Base-by-base conservation (phyloP, 2,888 invertebrate genomes). In the Lasius fuliginosus region DNA sequence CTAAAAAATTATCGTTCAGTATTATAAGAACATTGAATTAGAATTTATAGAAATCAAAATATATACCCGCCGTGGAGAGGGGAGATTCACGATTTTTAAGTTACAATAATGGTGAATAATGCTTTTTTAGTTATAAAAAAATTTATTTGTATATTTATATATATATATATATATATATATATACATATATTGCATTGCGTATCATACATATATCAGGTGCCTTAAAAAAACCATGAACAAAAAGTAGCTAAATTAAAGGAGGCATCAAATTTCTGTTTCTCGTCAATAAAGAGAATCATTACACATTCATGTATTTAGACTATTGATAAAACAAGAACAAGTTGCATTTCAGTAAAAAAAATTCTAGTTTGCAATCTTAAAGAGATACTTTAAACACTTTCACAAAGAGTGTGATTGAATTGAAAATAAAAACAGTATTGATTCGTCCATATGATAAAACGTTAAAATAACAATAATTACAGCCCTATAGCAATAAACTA, bases 401-500 rank as follows among this genome's bases (percentile, higher is more conserved):
- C n/a, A n/a, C n/a, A 85, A 68, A 40, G 77, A 71, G 30, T 83
- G 77, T 85, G 65, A 79, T 83, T 87, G 82, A 85, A 84, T 90
- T 85, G 77, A 83, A 82, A 86, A 33, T 53, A 53, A 60, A 23
- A 46, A 92, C 85, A 87, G 84, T 90, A 90, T 89, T 86, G 85
- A 82, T 90, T 90, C 89, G 92, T 92, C 90, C 71, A 79, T 79
- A 30, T 12, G 90, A 91, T 91, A 91, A 91, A 90, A 89, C 77
- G 87, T 90, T 88, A 91, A 89, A 65, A 18, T 62, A 82, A 82
- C 58, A 83, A 36, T 36, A 23, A 88, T 83, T 90, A 90, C 90
- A 92, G 88, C 89, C 85, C 76, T 65, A 92, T 92, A 93, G 92
- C 90, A 92, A 93, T 93, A 92, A 93, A 91, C 68, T 82, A 67